Conservation (phyloP, 2,113 vertebrate genomes). For the Dascyllus trimaculatus region DNA sequence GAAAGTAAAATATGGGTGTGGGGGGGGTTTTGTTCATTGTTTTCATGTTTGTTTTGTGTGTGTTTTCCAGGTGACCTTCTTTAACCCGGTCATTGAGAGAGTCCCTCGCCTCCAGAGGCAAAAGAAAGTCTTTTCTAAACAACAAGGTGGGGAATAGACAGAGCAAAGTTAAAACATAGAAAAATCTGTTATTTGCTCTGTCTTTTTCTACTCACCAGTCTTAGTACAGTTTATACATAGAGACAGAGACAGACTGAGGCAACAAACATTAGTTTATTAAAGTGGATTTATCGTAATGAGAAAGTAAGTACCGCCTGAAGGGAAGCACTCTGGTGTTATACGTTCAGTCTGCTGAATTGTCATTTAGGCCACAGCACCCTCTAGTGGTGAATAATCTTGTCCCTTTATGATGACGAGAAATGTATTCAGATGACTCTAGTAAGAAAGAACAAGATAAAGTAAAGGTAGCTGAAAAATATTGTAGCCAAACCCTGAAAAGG, state of each 20-base stretch:
- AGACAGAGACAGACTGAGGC: background rate
- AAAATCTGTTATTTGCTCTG: background rate
- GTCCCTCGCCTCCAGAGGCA: constrained; percentile 90
- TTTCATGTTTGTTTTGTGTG: constrained; percentile 40
- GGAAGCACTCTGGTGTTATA: background rate
- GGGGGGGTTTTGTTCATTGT: background rate
- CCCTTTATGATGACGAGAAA: background rate
- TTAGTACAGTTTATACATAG: background rate
- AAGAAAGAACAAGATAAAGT: too few species aligned
- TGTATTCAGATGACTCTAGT: background rate
- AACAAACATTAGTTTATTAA: background rate
- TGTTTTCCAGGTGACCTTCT: constrained; percentile 89
- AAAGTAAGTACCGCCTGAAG: background rate
- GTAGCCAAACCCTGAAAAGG: too few species aligned
- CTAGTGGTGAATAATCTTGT: constrained; percentile 44
- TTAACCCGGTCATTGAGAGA: constrained; percentile 91
- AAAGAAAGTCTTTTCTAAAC: constrained; percentile 94
- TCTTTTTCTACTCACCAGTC: background rate
- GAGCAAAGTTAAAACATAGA: background rate
- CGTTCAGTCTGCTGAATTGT: background rate
- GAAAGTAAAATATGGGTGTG: constrained; percentile 27
- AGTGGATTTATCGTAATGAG: background rate
- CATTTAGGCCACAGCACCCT: constrained; percentile 44
- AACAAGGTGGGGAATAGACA: constrained; percentile 86
- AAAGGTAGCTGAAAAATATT: too few species aligned